These are phyloP conservation scores for Fratercula arctica DNA, from an alignment of 2,797 vertebrate species.

Conservation along the genomic window DNA sequence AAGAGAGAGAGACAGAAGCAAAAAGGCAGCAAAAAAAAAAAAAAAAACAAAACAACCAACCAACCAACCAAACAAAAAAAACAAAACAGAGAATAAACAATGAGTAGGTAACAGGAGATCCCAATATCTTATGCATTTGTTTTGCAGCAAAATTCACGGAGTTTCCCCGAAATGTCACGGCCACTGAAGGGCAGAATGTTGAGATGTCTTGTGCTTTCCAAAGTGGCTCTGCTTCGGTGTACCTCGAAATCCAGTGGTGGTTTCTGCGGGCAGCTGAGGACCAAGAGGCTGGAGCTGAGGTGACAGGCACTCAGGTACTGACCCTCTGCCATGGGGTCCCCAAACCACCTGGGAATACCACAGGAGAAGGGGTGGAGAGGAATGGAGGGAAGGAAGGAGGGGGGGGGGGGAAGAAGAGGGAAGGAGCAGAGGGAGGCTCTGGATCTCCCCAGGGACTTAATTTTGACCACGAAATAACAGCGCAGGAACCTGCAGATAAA, in stretches of 20 bases:
- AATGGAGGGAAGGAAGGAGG: neutral
- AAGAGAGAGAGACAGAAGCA: neutral
- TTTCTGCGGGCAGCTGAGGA: conserved; percentile 87
- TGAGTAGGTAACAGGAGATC: neutral
- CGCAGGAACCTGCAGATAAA: neutral
- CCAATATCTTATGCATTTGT: conserved; percentile 45
- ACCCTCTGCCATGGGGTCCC: neutral
- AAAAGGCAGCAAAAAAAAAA: neutral
- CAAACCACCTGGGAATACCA: neutral
- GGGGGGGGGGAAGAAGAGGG: accelerated
- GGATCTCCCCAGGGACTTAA: neutral
- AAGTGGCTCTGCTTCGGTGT: conserved; percentile 90
- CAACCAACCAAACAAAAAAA: too few species aligned
- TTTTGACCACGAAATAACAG: neutral
- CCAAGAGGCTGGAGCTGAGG: conserved; percentile 80
- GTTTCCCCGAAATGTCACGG: conserved; percentile 91
- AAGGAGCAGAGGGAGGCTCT: neutral
- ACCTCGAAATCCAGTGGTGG: conserved; percentile 98
- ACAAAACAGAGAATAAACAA: neutral
- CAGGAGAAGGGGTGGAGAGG: neutral
- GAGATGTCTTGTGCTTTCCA: conserved; percentile 97
- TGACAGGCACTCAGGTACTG: conserved; percentile 85
- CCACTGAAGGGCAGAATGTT: conserved; percentile 92
- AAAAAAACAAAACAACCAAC: too few species aligned
- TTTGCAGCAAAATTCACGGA: conserved; percentile 93